A percentile compares a stretch with the other conserved stretches of the same genome.
Conservation (phyloP, 2,888 invertebrate genomes). For the Tyria jacobaeae region DNA sequence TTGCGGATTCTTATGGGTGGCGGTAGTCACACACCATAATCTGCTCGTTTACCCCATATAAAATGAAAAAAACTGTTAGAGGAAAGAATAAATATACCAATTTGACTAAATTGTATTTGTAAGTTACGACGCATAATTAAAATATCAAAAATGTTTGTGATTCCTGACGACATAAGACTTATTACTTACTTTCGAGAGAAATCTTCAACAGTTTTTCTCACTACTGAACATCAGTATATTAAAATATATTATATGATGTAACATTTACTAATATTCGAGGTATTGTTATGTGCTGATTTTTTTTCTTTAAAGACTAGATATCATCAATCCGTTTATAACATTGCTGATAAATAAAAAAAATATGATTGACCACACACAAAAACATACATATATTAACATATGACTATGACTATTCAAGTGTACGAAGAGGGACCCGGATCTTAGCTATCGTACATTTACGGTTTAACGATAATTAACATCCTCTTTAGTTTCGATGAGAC, state of each 20-base stretch:
- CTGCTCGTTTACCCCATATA: too few species aligned
- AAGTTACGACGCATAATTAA: slow-evolving; percentile 34
- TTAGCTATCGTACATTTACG: slow-evolving; percentile 1
- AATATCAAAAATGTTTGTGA: slow-evolving; percentile 33
- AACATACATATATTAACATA: not conserved
- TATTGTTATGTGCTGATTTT: too few species aligned
- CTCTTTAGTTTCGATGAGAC: slow-evolving; percentile 9
- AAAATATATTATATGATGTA: slow-evolving; percentile 37
- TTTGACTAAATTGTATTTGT: slow-evolving; percentile 47
- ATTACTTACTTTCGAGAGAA: too few species aligned
- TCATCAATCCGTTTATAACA: too few species aligned
- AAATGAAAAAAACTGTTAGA: too few species aligned
- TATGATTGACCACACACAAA: too few species aligned
- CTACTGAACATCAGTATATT: slow-evolving; percentile 30
- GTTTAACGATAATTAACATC: slow-evolving; percentile 6
- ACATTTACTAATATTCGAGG: not conserved
- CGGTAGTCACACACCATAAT: too few species aligned
- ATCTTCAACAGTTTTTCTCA: slow-evolving; percentile 22
- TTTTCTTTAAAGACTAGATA: too few species aligned
- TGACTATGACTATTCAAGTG: not conserved
- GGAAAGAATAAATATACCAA: slow-evolving; percentile 49
- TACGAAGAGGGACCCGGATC: not conserved
- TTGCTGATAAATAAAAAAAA: too few species aligned
- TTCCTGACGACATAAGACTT: not conserved
- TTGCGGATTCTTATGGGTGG: too few species aligned